These are phyloP conservation scores for Drosophila neutralis DNA, from an alignment of 2,888 invertebrate genomes.

Conservation along the genomic window DNA sequence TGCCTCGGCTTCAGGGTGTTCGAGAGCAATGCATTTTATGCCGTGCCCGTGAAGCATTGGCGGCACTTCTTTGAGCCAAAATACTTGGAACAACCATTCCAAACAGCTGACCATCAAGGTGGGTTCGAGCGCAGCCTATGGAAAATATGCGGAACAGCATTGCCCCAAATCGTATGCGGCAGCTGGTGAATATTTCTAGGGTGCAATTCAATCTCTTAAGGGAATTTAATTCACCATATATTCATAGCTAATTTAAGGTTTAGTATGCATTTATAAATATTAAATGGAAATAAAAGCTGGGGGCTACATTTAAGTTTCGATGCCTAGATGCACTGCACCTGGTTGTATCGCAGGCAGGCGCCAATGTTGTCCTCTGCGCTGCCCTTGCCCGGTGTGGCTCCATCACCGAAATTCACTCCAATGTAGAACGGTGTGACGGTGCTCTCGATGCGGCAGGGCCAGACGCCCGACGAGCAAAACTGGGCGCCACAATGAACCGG, in stretches of 20 bases:
- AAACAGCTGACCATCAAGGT: conserved; percentile 64
- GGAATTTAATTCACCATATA: neutral
- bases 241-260: conserved; percentile 2
- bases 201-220: neutral
- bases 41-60: conserved; percentile 87
- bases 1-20: conserved; percentile 88
- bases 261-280: neutral
- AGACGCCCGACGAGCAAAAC: conserved; percentile 87
- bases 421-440: conserved; percentile 91
- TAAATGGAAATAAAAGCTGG: conserved; percentile 14
- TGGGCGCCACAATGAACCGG: conserved; percentile 91
- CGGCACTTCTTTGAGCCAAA: conserved; percentile 86
- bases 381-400: conserved; percentile 87
- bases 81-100: conserved; percentile 83
- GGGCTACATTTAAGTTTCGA: neutral
- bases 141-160: conserved; percentile 78
- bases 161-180: conserved; percentile 82
- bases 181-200: conserved; percentile 74
- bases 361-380: conserved; percentile 93
- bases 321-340: conserved; percentile 87
- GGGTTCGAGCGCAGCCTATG: conserved; percentile 81
- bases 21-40: conserved; percentile 88
- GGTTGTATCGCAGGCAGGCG: conserved; percentile 90
- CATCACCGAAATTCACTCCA: conserved; percentile 91
- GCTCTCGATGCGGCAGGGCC: conserved; percentile 88